Conservation (phyloP, 2,888 invertebrate species). For the Operophtera brumata region DNA sequence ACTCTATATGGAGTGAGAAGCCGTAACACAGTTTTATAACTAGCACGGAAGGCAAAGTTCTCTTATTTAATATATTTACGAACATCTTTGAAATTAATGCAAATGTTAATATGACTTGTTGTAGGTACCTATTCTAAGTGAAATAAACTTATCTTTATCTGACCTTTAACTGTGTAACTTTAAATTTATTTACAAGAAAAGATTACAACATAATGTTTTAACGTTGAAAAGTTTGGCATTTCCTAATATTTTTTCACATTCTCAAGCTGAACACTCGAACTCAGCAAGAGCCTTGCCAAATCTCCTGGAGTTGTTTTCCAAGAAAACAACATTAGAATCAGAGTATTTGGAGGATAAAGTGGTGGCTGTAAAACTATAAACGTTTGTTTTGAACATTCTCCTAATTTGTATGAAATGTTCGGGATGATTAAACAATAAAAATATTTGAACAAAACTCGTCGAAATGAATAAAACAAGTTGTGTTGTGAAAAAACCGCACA, state of each 20-base stretch:
- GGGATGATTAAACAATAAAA: slow-evolving; percentile 20
- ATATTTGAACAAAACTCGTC: background rate
- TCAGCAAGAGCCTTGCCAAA: slow-evolving; percentile 67
- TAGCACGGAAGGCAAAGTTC: too few species aligned
- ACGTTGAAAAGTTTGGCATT: slow-evolving; percentile 48
- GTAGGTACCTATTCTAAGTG: too few species aligned
- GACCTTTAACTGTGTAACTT: too few species aligned
- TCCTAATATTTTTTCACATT: slow-evolving; percentile 48
- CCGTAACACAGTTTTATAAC: too few species aligned
- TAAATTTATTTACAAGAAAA: too few species aligned
- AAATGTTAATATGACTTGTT: too few species aligned
- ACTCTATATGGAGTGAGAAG: too few species aligned
- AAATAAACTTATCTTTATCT: too few species aligned
- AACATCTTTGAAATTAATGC: too few species aligned
- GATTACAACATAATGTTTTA: slow-evolving; percentile 15
- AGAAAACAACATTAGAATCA: slow-evolving; percentile 42
- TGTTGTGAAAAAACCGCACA: too few species aligned
- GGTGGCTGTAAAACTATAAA: slow-evolving; percentile 38
- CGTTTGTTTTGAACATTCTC: slow-evolving; percentile 43
- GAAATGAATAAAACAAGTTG: too few species aligned
- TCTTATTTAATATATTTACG: too few species aligned
- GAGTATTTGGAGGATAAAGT: slow-evolving; percentile 24
- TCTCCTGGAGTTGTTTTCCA: slow-evolving; percentile 59
- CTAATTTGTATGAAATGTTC: slow-evolving; percentile 38
- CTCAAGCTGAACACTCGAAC: slow-evolving; percentile 50